Base-by-base conservation (phyloP, 23 tunicate species). In the Halocynthia aurantium region DNA sequence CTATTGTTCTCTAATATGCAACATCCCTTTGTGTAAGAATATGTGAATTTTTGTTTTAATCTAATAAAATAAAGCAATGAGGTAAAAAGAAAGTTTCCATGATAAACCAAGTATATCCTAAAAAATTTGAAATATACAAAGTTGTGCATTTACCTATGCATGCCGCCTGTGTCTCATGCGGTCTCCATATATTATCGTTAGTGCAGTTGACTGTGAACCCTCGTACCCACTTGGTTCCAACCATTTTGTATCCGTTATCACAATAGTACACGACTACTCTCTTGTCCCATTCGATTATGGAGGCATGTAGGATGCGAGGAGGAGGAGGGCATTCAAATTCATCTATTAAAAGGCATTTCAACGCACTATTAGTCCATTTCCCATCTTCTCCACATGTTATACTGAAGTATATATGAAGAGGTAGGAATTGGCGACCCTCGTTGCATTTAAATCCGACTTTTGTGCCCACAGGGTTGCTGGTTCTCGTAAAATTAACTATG, bases 341-440 rank as follows among this genome's bases (percentile, higher is more conserved):
- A 0, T 10, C 22, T 65, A 15, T 0, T 11, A 15, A 8, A 15
- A 65, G 19, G 19, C 70, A 65, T 8, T 20, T 15, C 31, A 65
- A 49, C 49, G 22, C 6, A 65, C 31, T 8, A 65, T 31, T 31
- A 31, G 44, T 0, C 44, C 44, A 31, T 31, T 9, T 65, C 70
- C 15, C 75, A 50, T 85, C 71, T 51, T 44, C 80, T 44, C 54
- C 57, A 73, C 90, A 85, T 7, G 56, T 22, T 5, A 85, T 5
- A 8, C 6, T 50, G 52, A 69, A 6, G 6, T 0, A 0, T 44
- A 55, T 57, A 11, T 72, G 76, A 7, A 69, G 70, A 50, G 81
- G 60, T 10, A 52, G 51, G 50, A 85, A 80, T 52, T 80, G 73
- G 52, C 51, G 80, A 8, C 76, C 75, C 12, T 55, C n/a, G 9